phyloP scores from a whole-genome alignment of 2,888 invertebrate species.

The Heliconius ismenius region DNA sequence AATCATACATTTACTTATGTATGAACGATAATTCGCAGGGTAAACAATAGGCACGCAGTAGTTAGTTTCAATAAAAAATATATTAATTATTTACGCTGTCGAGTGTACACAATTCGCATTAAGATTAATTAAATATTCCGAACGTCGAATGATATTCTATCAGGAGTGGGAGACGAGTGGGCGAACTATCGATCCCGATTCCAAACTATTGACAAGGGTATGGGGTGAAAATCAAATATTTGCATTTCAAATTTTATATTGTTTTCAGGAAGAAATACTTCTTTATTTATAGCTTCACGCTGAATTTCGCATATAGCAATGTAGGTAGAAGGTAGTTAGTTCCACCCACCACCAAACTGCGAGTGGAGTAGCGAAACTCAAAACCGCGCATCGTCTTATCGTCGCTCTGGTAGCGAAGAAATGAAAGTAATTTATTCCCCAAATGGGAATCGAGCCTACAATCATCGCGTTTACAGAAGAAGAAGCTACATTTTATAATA shows the following conservation, averaged over 20 bases:
- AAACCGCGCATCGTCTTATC: not conserved
- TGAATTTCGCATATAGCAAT: not conserved
- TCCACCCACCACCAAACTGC: not conserved
- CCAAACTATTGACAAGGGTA: not conserved
- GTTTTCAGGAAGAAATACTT: not conserved
- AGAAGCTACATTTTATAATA: no score
- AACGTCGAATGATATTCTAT: slow-evolving; percentile 2
- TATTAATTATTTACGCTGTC: not conserved
- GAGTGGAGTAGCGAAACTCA: not conserved
- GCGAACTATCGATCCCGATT: slow-evolving; percentile 13
- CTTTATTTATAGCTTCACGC: not conserved
- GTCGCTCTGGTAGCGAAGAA: no score
- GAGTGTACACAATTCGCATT: not conserved
- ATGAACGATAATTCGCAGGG: not conserved
- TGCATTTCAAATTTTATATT: not conserved
- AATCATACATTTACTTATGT: not conserved
- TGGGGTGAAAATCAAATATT: not conserved
- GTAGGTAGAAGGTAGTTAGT: not conserved
- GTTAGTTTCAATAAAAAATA: not conserved
- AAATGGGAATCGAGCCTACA: no score
- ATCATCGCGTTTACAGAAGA: no score
- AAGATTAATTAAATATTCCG: slow-evolving; percentile 15
- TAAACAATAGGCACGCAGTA: not conserved
- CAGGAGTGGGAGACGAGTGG: slow-evolving; percentile 9
- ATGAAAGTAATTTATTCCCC: no score